Conservation (phyloP, 2,113 vertebrate genomes). For the Bettongia penicillata region DNA sequence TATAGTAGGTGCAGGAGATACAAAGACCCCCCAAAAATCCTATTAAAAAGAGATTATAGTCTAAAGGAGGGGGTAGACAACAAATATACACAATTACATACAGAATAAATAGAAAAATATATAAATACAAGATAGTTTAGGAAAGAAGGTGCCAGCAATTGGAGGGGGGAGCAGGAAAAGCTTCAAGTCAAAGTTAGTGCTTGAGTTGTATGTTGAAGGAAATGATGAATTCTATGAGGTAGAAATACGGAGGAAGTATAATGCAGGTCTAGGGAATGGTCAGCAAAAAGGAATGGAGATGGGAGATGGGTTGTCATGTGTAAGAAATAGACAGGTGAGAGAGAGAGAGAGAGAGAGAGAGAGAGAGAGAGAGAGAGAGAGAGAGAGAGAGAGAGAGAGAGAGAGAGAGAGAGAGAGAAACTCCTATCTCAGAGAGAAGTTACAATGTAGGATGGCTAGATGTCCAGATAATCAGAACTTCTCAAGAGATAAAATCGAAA, state of each 20-base stretch:
- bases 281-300: not conserved
- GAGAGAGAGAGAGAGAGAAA: not conserved
- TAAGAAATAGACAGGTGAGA: not conserved
- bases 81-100: not conserved
- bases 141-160: not conserved
- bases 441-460: not conserved
- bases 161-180: not conserved
- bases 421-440: not conserved
- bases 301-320: too few relatives aligned
- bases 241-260: not conserved
- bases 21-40: not conserved
- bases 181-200: not conserved
- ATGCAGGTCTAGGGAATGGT: not conserved
- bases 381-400: not conserved
- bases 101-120: not conserved
- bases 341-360: not conserved
- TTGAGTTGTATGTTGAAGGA: not conserved
- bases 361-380: not conserved
- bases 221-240: not conserved
- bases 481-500: not conserved
- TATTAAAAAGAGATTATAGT: not conserved
- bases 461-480: not conserved
- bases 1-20: not conserved
- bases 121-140: not conserved
- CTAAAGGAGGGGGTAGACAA: not conserved